Evolutionary conservation across 1,140 invertebrate species (phyloP).

Genomic region (Doryteuthis pealeii): DNA sequence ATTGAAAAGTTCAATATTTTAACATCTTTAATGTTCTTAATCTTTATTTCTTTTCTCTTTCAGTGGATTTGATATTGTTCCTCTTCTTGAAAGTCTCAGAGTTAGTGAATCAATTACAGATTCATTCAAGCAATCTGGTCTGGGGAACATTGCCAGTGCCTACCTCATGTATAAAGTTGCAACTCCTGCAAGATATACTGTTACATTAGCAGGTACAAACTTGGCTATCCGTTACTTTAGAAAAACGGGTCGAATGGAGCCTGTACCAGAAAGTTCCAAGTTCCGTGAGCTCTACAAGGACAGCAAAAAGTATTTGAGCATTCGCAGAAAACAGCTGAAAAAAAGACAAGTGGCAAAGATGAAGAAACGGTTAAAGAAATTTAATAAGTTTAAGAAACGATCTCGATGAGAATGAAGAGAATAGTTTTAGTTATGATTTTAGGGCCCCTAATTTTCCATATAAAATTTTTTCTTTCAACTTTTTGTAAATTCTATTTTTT

Average conservation of each 20-base stretch:
- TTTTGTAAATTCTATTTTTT: no score
- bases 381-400: not conserved
- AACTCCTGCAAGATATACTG: slow-evolving; percentile 85
- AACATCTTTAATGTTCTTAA: no score
- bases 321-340: slow-evolving; percentile 61
- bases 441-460: no score
- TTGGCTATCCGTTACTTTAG: slow-evolving; percentile 71
- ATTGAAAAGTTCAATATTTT: no score
- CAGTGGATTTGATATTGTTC: slow-evolving; percentile 85
- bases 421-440: no score
- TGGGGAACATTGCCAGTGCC: slow-evolving; percentile 84
- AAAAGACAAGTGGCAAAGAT: not conserved
- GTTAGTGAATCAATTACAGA: slow-evolving; percentile 76
- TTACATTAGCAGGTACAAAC: slow-evolving; percentile 81
- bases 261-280: slow-evolving; percentile 65
- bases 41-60: slow-evolving; percentile 21
- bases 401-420: not conserved
- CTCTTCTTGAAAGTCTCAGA: slow-evolving; percentile 73
- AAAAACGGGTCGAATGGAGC: slow-evolving; percentile 71
- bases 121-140: slow-evolving; percentile 69
- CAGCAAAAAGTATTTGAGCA: slow-evolving; percentile 67
- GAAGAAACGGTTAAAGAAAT: not conserved
- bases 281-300: slow-evolving; percentile 48
- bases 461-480: no score
- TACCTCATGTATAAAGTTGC: slow-evolving; percentile 90